Percentiles rank a stretch among this genome's conserved stretches.
Conservation (phyloP, 2,113 vertebrate genomes). For the Herpailurus yagouaroundi region DNA sequence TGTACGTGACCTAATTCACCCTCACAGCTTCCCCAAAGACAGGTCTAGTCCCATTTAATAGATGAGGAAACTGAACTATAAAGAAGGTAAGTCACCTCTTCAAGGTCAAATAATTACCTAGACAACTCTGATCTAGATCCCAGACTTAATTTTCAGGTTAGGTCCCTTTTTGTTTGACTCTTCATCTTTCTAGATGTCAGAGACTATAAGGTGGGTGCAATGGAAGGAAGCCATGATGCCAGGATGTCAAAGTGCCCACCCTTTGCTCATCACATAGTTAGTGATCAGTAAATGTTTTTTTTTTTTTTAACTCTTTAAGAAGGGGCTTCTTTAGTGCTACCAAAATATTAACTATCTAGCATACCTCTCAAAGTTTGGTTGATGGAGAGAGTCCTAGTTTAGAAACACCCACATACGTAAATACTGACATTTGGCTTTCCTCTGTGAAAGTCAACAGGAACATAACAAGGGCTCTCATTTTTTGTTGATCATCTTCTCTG, state of each 20-base stretch:
- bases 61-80: conserved; percentile 45
- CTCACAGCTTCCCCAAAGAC: conserved; percentile 49
- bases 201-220: background rate
- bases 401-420: background rate
- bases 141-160: conserved; percentile 35
- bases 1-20: conserved; percentile 71
- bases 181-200: background rate
- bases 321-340: background rate
- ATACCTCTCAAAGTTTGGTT: background rate
- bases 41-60: conserved; percentile 47
- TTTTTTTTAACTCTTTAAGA: background rate
- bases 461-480: background rate
- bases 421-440: background rate
- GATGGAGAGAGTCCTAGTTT: background rate
- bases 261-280: background rate
- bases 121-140: background rate
- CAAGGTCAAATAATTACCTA: conserved; percentile 29
- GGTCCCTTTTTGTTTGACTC: background rate
- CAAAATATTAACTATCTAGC: conserved; percentile 15
- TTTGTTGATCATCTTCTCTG: background rate
- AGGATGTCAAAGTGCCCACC: background rate
- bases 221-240: background rate
- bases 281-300: background rate
- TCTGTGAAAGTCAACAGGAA: conserved; percentile 1
- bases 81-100: conserved; percentile 48